phyloP scores from a whole-genome alignment of 23 tunicate species.

The Oikopleura albicans region DNA sequence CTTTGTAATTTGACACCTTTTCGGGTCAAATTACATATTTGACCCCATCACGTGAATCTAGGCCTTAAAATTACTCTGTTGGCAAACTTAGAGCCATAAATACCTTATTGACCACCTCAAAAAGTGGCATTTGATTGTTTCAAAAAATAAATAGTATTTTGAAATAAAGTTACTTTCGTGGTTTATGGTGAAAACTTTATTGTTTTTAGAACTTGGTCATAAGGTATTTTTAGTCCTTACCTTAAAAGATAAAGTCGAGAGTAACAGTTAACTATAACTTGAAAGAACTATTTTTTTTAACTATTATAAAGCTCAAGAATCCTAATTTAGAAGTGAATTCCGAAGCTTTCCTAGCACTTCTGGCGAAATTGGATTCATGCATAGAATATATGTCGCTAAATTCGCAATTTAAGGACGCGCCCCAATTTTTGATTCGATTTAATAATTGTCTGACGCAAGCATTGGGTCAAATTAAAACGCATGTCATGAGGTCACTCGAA shows the following conservation, averaged over 20 bases:
- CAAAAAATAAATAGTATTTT: too few relatives aligned
- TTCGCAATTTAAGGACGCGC: conserved; percentile 13
- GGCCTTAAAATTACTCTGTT: too few relatives aligned
- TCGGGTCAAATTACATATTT: too few relatives aligned
- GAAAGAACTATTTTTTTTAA: conserved; percentile 36
- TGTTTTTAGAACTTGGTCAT: too few relatives aligned
- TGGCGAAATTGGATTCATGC: conserved; percentile 60
- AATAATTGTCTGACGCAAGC: conserved; percentile 15
- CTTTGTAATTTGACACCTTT: too few relatives aligned
- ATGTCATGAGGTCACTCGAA: conserved; percentile 18
- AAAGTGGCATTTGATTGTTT: too few relatives aligned
- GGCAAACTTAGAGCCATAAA: too few relatives aligned
- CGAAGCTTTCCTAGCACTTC: conserved; percentile 42
- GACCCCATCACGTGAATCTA: too few relatives aligned
- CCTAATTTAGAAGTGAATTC: conserved; percentile 63
- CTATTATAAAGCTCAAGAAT: neutral
- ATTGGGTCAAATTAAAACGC: conserved; percentile 14
- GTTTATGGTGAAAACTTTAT: too few relatives aligned
- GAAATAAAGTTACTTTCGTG: too few relatives aligned
- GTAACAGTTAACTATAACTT: neutral
- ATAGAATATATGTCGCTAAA: conserved; percentile 42
- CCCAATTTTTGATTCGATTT: neutral
- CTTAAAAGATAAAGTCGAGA: neutral
- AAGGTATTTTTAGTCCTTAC: too few relatives aligned
- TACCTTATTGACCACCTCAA: too few relatives aligned